These are phyloP conservation scores for Trypoxylus dichotomus DNA, from an alignment of 1,140 invertebrate genomes.

Conservation along the genomic window DNA sequence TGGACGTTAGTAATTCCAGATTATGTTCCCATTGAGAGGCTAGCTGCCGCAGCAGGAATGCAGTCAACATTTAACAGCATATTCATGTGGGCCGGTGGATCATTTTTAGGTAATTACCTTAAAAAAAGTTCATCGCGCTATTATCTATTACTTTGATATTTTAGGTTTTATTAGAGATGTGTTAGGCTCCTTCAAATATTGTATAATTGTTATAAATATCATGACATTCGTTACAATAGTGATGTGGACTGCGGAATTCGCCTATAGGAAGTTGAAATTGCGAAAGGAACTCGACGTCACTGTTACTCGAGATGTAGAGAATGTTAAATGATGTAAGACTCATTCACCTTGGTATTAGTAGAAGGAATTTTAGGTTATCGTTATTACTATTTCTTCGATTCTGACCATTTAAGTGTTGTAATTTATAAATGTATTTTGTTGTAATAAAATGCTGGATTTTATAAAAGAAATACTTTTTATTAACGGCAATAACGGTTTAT, in stretches of 20 bases:
- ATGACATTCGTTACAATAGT: not conserved
- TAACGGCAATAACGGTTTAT: no score
- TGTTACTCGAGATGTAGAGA: not conserved
- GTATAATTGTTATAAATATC: slow-evolving; percentile 12
- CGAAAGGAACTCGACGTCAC: not conserved
- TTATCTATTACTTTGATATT: slow-evolving; percentile 26
- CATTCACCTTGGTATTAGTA: no score
- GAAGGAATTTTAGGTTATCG: no score
- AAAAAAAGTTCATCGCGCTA: not conserved
- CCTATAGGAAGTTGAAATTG: not conserved
- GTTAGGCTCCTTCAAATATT: not conserved
- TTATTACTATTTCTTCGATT: no score
- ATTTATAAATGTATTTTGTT: no score
- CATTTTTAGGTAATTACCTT: slow-evolving; percentile 34
- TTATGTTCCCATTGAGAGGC: slow-evolving; percentile 64
- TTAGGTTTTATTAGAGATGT: slow-evolving; percentile 4
- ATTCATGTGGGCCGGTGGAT: slow-evolving; percentile 43
- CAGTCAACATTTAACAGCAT: slow-evolving; percentile 63
- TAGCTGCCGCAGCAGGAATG: slow-evolving; percentile 65
- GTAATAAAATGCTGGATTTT: no score
- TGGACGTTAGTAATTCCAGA: slow-evolving; percentile 67
- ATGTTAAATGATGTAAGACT: not conserved
- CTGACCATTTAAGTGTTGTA: no score
- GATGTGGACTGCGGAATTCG: slow-evolving; percentile 16
- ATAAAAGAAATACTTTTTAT: no score